phyloP scores from a whole-genome alignment of 64 coral and sea anemone species.

The Montipora cactus region DNA sequence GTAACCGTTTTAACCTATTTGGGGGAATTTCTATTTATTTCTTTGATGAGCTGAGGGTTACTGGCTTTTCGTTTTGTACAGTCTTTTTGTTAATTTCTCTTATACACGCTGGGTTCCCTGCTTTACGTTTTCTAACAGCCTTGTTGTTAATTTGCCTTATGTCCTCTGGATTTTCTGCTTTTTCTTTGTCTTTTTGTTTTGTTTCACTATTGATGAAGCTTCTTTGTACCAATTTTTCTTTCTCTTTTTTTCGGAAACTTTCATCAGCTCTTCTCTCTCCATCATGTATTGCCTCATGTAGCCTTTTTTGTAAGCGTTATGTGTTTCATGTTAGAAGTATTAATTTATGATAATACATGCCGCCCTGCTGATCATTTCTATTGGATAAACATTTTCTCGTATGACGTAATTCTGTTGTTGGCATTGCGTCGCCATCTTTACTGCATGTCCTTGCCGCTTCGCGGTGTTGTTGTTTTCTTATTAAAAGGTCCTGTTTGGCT shows the following conservation, averaged over 20 bases:
- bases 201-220: background rate
- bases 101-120: background rate
- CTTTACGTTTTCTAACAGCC: slow-evolving; percentile 12
- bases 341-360: no score
- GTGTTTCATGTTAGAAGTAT: background rate
- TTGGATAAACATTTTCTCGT: no score
- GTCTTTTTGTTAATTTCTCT: background rate
- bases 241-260: slow-evolving; percentile 9
- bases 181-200: background rate
- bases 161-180: background rate
- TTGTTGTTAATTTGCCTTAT: slow-evolving; percentile 7
- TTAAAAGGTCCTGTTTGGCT: background rate
- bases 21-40: background rate
- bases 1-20: slow-evolving; percentile 1
- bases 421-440: no score
- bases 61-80: background rate
- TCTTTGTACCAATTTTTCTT: background rate
- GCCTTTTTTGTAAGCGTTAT: background rate
- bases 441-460: no score
- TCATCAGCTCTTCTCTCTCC: slow-evolving; percentile 11
- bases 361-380: no score
- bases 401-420: no score
- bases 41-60: slow-evolving; percentile 18
- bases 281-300: slow-evolving; percentile 23
- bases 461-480: background rate